phyloP scores from a whole-genome alignment of 2,113 vertebrate genomes.

The Falco punctatus region DNA sequence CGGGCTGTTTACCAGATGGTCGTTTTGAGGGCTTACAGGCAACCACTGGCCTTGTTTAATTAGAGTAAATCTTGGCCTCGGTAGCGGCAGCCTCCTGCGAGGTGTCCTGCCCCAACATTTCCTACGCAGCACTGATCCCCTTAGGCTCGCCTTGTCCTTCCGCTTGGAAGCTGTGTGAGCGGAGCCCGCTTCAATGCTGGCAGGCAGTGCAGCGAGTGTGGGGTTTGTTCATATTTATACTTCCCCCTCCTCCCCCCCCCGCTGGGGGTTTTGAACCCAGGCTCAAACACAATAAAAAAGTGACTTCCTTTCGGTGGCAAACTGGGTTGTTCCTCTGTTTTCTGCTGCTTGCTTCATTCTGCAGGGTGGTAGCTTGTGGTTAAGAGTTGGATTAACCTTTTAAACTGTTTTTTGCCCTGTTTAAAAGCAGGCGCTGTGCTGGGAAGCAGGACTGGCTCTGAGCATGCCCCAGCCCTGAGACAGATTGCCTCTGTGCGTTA shows the following conservation, averaged over 20 bases:
- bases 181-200: accelerated
- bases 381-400: not conserved
- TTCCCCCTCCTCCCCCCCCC: no score
- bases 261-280: not conserved
- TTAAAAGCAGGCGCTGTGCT: not conserved
- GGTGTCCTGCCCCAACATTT: not conserved
- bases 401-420: accelerated
- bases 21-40: not conserved
- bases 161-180: accelerated
- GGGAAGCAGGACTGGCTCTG: not conserved
- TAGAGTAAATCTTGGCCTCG: not conserved
- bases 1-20: not conserved
- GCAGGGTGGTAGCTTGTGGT: accelerated
- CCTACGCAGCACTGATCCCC: not conserved
- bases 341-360: accelerated
- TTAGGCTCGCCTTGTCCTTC: not conserved
- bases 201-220: not conserved
- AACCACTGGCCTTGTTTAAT: not conserved
- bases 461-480: accelerated
- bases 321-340: accelerated
- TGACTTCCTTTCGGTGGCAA: not conserved
- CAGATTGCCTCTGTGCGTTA: accelerated
- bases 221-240: slow-evolving; percentile 9
- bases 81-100: not conserved
- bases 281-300: slow-evolving; percentile 28